These are phyloP conservation scores for Apostichopus californicus DNA, from an alignment of 35 echinoderm and acorn worm species.

Conservation along the genomic window DNA sequence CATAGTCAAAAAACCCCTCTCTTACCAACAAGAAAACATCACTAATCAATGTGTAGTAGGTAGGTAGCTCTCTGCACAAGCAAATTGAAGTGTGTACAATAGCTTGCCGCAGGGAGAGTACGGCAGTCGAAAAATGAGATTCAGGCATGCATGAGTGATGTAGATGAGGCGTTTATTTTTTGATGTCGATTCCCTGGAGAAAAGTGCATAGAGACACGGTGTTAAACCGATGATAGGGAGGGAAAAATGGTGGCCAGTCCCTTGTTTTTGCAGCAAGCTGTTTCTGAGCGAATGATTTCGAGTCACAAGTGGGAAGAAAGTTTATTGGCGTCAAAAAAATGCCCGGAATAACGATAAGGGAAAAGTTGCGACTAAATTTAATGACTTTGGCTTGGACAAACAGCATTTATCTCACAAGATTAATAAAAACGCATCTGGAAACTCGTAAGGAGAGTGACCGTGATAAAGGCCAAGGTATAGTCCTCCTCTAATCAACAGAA, in stretches of 20 bases:
- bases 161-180: conserved; percentile 60
- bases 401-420: not conserved
- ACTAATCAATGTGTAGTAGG: conserved; percentile 30
- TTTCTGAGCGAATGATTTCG: conserved; percentile 27
- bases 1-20: conserved; percentile 35
- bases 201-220: conserved; percentile 29
- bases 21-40: conserved; percentile 52
- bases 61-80: conserved; percentile 40
- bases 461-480: too few relatives aligned
- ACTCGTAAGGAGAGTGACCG: too few relatives aligned
- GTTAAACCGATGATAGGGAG: conserved; percentile 35
- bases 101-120: conserved; percentile 50
- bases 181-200: conserved; percentile 52
- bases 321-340: conserved; percentile 12
- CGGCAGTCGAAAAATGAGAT: conserved; percentile 33
- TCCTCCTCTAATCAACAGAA: too few relatives aligned
- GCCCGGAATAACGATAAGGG: not conserved
- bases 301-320: conserved; percentile 7
- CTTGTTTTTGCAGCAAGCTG: conserved; percentile 40
- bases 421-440: too few relatives aligned
- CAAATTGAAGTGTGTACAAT: conserved; percentile 48
- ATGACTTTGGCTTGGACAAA: not conserved
- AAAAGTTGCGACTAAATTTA: not conserved
- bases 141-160: conserved; percentile 57
- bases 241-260: not conserved